Evolutionary conservation across 53 echinoderm and acorn worm genomes (phyloP), one percentile per base, ranked within the genome.

Genomic region (Zoroaster sp.): DNA sequence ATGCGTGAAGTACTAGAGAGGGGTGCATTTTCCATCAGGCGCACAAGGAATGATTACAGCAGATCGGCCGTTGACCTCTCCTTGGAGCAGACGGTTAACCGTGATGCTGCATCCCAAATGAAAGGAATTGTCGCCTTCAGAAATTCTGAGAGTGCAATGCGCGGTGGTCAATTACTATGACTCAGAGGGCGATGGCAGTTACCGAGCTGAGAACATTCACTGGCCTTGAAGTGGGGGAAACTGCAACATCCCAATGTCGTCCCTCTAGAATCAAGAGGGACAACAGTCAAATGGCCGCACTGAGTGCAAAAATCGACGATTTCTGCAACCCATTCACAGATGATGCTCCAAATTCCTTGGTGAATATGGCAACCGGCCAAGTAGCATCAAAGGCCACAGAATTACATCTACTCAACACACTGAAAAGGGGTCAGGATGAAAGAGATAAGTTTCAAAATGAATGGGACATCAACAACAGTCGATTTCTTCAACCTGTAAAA

Each of bases 1-100:
- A 32, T 92, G 15, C 86, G 10, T 39, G 90, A 80, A 39, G 46
- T 90, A 1, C 46, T 94, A 9, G 82, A 77, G 77, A n/a, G n/a
- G n/a, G 94, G 94, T 0, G 94, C 94, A 15, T 94, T 94, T 73
- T 94, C 89, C 3, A 87, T 91, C 41, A 86, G 92, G 80, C 65
- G 94, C 14, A 92, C 92, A 11, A 32, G 32, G 5, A 87, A 72
- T 47, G 33, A 49, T 36, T 87, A 73, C 54, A 73, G 73, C 14
- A 72, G 91, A 18, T 91, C 88, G 5, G 94, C 94, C 8, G 89
- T 91, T 52, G 94, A 91, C 47, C 78, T 94, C 2, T 91, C 91
- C 8, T 66, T 94, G 20, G 91, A 94, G 40, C 94, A 91, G 72
- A 85, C 91, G 13, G 87, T 91, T 0, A n/a, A 94, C 80, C 51